phyloP scores from a whole-genome alignment of 2,113 vertebrate species.

The Erythrocercus mccallii region DNA sequence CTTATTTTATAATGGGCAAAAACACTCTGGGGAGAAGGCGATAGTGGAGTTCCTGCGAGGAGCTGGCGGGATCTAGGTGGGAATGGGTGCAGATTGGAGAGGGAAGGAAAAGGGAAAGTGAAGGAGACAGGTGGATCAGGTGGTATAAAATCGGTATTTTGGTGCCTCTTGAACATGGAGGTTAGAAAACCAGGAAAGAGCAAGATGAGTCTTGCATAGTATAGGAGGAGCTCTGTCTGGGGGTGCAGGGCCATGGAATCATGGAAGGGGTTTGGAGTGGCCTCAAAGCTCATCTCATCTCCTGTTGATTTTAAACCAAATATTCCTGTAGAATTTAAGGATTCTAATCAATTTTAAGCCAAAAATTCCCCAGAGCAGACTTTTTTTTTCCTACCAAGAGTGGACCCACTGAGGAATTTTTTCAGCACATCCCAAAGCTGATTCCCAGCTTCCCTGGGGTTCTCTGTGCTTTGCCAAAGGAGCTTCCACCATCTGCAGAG shows the following conservation, averaged over 20 bases:
- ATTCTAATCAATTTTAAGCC: neutral
- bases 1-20: neutral
- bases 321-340: neutral
- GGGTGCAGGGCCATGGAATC: neutral
- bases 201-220: fast-evolving
- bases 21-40: fast-evolving
- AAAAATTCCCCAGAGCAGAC: neutral
- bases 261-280: neutral
- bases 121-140: neutral
- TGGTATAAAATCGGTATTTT: neutral
- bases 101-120: fast-evolving
- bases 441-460: neutral
- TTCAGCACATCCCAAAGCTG: fast-evolving
- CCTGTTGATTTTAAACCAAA: neutral
- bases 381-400: neutral
- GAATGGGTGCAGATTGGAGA: neutral
- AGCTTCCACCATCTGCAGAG: neutral
- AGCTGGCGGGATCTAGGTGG: fast-evolving
- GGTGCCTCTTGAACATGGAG: neutral
- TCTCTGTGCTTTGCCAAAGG: fast-evolving
- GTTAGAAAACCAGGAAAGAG: neutral
- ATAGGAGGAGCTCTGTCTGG: too few relatives aligned
- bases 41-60: fast-evolving
- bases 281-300: neutral
- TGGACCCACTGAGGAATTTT: too few relatives aligned